Conservation (phyloP, 2,888 invertebrate genomes). For the Lochmaea crataegi region DNA sequence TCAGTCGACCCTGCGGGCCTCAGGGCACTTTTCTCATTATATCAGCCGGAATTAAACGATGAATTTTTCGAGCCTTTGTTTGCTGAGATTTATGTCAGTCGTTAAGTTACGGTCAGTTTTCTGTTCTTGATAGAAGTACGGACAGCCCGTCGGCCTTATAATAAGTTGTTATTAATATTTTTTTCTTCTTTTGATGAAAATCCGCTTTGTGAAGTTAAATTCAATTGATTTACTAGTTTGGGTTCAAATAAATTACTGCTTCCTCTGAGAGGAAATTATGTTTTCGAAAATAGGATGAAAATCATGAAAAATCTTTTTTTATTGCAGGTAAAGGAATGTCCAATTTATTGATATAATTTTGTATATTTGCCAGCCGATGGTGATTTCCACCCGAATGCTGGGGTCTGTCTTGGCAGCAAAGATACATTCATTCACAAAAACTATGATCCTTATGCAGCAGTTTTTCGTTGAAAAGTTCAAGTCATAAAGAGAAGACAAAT, state of each 20-base stretch:
- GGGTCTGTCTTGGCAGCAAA: no score
- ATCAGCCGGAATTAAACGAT: constrained; percentile 38
- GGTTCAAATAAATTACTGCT: background rate
- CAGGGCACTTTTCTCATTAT: constrained; percentile 35
- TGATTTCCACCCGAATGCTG: no score
- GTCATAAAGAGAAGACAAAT: no score
- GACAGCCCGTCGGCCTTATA: constrained; percentile 16
- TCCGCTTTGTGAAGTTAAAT: constrained; percentile 23
- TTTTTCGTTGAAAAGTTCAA: no score
- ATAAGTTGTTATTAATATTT: constrained; percentile 28
- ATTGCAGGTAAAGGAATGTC: background rate
- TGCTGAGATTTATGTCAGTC: constrained; percentile 40
- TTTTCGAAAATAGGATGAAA: background rate
- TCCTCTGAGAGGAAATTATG: background rate
- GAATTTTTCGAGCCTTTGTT: constrained; percentile 39
- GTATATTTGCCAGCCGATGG: no score
- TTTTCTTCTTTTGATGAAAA: constrained; percentile 21
- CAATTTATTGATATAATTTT: background rate
- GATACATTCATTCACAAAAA: no score
- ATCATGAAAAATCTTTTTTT: no score
- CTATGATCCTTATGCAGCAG: no score
- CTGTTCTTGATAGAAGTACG: constrained; percentile 25
- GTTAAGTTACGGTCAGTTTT: constrained; percentile 31
- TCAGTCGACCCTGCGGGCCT: constrained; percentile 37
- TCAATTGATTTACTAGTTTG: constrained; percentile 8